These are phyloP conservation scores for Callocephalon fimbriatum DNA, from an alignment of 2,113 vertebrate species.

Conservation along the genomic window DNA sequence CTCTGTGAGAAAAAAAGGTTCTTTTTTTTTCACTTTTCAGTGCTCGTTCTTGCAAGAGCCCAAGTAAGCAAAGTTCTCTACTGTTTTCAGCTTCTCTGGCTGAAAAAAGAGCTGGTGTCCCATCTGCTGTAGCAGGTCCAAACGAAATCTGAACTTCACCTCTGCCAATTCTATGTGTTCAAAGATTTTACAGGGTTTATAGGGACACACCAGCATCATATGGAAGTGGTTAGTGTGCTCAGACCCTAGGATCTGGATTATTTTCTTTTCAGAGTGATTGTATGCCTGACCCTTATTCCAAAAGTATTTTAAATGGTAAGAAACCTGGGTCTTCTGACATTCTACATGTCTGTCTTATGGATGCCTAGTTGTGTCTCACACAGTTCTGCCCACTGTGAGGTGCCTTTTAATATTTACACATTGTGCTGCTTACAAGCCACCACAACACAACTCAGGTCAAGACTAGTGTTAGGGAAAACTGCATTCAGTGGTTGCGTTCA, in stretches of 20 bases:
- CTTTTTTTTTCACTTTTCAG: neutral
- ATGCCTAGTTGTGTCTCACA: neutral
- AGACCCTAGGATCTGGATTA: rapidly evolving
- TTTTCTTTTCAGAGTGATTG: neutral
- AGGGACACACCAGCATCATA: neutral
- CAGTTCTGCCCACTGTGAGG: neutral
- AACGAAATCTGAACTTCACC: neutral
- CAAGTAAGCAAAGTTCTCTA: neutral
- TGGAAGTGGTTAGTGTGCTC: neutral
- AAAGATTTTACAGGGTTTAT: neutral
- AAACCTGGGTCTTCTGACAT: neutral
- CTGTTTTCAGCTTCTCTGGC: neutral
- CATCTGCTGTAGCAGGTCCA: neutral
- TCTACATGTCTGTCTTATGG: neutral
- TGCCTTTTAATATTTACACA: neutral
- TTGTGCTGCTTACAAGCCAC: neutral
- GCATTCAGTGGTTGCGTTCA: neutral
- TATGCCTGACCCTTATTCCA: neutral
- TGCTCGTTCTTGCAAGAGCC: rapidly evolving
- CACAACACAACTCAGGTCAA: neutral
- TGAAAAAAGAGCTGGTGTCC: rapidly evolving
- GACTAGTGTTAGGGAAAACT: neutral
- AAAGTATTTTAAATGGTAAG: neutral
- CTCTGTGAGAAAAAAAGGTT: neutral
- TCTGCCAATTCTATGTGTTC: neutral